phyloP scores from a whole-genome alignment of 1,140 invertebrate genomes.

The Cydia amplana region DNA sequence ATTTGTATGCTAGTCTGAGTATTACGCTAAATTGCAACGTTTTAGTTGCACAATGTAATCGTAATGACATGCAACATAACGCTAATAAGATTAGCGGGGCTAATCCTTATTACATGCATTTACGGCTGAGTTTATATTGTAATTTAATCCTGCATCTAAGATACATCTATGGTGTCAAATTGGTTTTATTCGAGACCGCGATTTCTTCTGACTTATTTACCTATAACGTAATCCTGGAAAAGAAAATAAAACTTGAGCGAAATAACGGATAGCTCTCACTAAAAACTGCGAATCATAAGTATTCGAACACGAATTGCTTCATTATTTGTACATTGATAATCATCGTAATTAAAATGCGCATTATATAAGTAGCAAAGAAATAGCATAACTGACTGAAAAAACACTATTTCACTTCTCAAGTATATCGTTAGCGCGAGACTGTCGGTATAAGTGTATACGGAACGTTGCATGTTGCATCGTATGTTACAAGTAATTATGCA shows the following conservation, averaged over 20 bases:
- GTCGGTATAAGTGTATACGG: no score
- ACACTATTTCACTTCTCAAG: no score
- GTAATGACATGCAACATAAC: slow-evolving; percentile 12
- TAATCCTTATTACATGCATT: background rate
- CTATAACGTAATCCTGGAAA: background rate
- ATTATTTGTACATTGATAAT: no score
- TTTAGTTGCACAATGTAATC: slow-evolving; percentile 8
- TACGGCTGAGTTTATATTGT: background rate
- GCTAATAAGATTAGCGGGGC: background rate
- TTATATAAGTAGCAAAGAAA: no score
- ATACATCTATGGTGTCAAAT: background rate
- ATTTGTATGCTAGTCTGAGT: background rate
- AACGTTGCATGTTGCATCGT: background rate
- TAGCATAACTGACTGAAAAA: no score
- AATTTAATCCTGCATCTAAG: background rate
- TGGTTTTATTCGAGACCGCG: background rate
- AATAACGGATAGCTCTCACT: no score
- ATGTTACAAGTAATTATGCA: background rate
- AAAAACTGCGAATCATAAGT: no score
- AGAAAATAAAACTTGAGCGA: background rate
- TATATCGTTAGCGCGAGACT: no score
- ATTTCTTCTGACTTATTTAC: background rate
- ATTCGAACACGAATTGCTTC: no score
- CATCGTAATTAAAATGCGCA: no score
- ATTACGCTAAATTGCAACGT: slow-evolving; percentile 12